phyloP scores from a whole-genome alignment of 2,797 vertebrate genomes.

The Parauchenoglanis punctatus region DNA sequence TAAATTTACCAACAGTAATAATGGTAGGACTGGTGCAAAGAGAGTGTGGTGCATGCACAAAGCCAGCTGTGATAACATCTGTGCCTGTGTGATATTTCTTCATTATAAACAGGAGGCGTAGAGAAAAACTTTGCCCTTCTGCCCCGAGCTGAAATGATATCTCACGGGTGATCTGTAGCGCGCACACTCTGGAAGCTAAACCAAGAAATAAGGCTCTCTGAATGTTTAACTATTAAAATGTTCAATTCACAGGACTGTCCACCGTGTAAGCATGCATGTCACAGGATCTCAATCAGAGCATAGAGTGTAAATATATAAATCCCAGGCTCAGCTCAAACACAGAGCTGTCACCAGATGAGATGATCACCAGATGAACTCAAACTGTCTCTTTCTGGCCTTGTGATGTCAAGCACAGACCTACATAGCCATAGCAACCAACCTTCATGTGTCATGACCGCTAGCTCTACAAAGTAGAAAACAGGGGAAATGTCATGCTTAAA shows the following conservation, averaged over 20 bases:
- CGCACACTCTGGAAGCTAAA: background rate
- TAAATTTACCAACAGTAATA: background rate
- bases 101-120: constrained; percentile 9
- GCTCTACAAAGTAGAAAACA: background rate
- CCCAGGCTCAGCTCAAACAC: background rate
- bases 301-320: background rate
- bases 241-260: background rate
- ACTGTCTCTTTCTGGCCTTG: background rate
- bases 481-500: background rate
- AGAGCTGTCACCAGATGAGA: background rate
- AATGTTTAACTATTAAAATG: background rate
- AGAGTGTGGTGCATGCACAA: background rate
- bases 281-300: background rate
- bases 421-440: background rate
- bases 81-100: constrained; percentile 3
- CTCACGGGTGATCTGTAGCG: background rate
- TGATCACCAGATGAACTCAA: background rate
- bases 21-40: background rate
- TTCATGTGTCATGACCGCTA: background rate
- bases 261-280: background rate
- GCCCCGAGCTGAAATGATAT: background rate
- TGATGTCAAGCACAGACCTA: background rate
- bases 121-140: background rate
- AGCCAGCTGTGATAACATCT: constrained; percentile 32
- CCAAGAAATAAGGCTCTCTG: background rate